Conservation (phyloP, 2,888 invertebrate species). For the Geotrupes spiniger region DNA sequence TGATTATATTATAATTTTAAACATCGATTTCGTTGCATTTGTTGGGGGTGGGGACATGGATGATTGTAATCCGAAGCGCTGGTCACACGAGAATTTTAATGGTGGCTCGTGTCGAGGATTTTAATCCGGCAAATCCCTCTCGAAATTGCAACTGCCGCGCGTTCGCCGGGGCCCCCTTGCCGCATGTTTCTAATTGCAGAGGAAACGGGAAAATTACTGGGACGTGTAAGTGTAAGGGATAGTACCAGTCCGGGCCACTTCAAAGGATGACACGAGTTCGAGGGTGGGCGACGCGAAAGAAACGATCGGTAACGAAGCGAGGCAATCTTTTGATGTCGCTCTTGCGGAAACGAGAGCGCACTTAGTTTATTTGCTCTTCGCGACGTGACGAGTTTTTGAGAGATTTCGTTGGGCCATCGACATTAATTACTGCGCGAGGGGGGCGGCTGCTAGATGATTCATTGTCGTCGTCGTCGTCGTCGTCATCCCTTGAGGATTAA, state of each 20-base stretch:
- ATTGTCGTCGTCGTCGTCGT: too few species aligned
- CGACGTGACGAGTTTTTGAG: neutral
- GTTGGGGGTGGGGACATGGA: constrained; percentile 3
- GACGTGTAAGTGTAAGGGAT: constrained; percentile 24
- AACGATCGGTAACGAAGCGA: constrained; percentile 8
- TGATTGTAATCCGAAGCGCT: constrained; percentile 13
- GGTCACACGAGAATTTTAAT: constrained; percentile 25
- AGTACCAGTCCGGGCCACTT: neutral
- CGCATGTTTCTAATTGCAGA: constrained; percentile 15
- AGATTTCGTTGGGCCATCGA: neutral
- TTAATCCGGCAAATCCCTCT: constrained; percentile 29
- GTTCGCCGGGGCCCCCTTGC: too few species aligned
- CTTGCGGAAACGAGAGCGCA: neutral
- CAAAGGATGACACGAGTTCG: constrained; percentile 1
- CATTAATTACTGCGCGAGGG: too few species aligned
- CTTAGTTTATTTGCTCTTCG: constrained; percentile 4
- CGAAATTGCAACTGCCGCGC: constrained; percentile 19
- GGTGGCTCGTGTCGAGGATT: constrained; percentile 24
- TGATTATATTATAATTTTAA: too few species aligned
- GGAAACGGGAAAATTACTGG: constrained; percentile 22
- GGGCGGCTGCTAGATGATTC: too few species aligned
- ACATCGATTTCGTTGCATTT: too few species aligned
- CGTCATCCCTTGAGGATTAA: too few species aligned
- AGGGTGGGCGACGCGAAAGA: constrained; percentile 10
- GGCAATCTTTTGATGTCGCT: constrained; percentile 13